These are phyloP conservation scores for Corynorhinus townsendii DNA, from an alignment of 2,113 vertebrate genomes.

Conservation along the genomic window DNA sequence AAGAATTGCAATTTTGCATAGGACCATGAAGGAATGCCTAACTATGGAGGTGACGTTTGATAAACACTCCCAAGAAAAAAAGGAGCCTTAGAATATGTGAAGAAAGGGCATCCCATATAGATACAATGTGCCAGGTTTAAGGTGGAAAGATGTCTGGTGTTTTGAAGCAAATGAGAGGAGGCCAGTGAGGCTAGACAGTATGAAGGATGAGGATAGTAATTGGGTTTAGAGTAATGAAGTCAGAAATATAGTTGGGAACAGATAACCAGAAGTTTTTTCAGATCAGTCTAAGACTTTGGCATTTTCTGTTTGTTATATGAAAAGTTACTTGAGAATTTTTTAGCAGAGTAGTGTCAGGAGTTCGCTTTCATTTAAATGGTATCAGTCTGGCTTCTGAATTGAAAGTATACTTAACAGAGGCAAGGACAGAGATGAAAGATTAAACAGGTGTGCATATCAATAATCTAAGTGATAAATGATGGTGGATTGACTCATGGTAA, in stretches of 20 bases:
- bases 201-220: not conserved
- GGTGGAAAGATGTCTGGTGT: not conserved
- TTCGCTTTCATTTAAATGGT: not conserved
- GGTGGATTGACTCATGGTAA: not conserved
- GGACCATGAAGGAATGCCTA: not conserved
- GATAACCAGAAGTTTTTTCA: not conserved
- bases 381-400: not conserved
- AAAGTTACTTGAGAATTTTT: not conserved
- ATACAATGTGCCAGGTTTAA: not conserved
- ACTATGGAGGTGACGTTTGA: not conserved
- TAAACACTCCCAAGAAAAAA: not conserved
- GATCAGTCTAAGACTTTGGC: not conserved
- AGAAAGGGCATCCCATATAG: not conserved
- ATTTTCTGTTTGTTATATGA: not conserved
- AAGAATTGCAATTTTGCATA: not conserved
- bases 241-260: not conserved
- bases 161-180: not conserved
- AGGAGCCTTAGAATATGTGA: not conserved
- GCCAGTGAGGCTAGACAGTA: not conserved
- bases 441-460: not conserved
- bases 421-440: not conserved
- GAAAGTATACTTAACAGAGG: not conserved
- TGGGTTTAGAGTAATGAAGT: not conserved
- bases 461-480: not conserved
- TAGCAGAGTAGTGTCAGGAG: not conserved